Conservation (phyloP, 2,888 invertebrate species). For the Penaeus monodon region DNA sequence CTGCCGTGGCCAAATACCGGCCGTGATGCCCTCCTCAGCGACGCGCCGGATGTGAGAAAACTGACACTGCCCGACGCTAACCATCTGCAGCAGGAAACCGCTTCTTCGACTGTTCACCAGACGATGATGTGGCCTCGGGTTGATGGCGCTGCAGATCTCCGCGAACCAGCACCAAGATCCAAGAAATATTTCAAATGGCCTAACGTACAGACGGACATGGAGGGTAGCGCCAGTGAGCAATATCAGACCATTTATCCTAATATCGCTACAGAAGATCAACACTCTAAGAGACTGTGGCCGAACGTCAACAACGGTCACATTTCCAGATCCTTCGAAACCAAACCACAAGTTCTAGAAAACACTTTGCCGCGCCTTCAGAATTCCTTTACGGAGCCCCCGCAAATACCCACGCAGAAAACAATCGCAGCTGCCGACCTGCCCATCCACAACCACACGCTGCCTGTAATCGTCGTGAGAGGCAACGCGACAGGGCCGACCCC, state of each 20-base stretch:
- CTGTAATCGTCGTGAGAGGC: conserved; percentile 1
- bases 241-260: neutral
- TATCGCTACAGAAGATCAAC: neutral
- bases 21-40: too few species aligned
- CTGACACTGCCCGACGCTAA: too few species aligned
- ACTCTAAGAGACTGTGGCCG: neutral
- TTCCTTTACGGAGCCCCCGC: neutral
- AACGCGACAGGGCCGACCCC: neutral
- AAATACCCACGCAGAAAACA: neutral
- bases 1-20: neutral
- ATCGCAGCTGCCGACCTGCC: neutral
- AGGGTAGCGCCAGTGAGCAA: neutral
- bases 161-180: neutral
- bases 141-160: too few species aligned
- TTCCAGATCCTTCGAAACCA: too few species aligned
- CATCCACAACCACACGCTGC: neutral
- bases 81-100: too few species aligned
- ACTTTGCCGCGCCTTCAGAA: neutral
- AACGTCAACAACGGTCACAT: too few species aligned
- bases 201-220: neutral
- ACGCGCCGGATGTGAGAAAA: too few species aligned
- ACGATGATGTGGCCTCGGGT: too few species aligned
- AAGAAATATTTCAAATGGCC: conserved; percentile 14
- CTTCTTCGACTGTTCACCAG: too few species aligned
- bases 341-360: too few species aligned